These are phyloP conservation scores for Coenonympha glycerion DNA, from an alignment of 2,888 invertebrate species.

Conservation along the genomic window DNA sequence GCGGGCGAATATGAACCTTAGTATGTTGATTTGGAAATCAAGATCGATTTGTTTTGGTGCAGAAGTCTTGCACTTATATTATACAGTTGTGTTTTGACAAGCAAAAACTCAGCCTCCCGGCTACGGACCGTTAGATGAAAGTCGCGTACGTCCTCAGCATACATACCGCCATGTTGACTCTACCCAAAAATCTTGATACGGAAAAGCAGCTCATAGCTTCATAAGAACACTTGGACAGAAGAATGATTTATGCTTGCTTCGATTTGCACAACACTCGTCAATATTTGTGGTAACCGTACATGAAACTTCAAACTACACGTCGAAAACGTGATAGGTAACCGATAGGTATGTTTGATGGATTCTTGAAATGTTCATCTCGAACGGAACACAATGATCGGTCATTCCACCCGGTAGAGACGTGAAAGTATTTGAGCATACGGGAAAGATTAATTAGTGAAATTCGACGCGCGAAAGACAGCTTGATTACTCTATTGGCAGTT, in stretches of 20 bases:
- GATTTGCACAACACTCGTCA: slow-evolving; percentile 5
- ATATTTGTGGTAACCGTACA: slow-evolving; percentile 9
- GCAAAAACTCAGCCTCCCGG: slow-evolving; percentile 56
- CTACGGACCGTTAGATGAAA: slow-evolving; percentile 53
- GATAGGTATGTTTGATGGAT: slow-evolving; percentile 29
- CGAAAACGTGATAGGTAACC: slow-evolving; percentile 25
- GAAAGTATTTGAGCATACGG: slow-evolving; percentile 17
- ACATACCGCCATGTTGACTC: slow-evolving; percentile 8
- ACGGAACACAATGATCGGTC: slow-evolving; percentile 26
- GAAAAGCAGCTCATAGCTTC: slow-evolving; percentile 22
- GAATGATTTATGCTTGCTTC: slow-evolving; percentile 11
- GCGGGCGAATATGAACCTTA: slow-evolving; percentile 21
- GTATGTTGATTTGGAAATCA: slow-evolving; percentile 32
- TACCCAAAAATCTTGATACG: slow-evolving; percentile 14
- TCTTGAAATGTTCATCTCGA: slow-evolving; percentile 24
- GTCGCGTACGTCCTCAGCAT: slow-evolving; percentile 38
- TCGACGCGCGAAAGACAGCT: slow-evolving; percentile 2
- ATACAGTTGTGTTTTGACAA: slow-evolving; percentile 48
- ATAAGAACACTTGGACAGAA: slow-evolving; percentile 1
- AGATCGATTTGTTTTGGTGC: slow-evolving; percentile 33
- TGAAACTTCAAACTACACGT: slow-evolving; percentile 18
- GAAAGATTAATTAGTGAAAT: slow-evolving; percentile 11
- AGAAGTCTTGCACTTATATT: slow-evolving; percentile 29
- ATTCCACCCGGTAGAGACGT: slow-evolving; percentile 25
- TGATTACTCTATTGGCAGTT: not conserved